These are phyloP conservation scores for Glyptemys insculpta DNA, from an alignment of 2,797 vertebrate species.

Conservation along the genomic window DNA sequence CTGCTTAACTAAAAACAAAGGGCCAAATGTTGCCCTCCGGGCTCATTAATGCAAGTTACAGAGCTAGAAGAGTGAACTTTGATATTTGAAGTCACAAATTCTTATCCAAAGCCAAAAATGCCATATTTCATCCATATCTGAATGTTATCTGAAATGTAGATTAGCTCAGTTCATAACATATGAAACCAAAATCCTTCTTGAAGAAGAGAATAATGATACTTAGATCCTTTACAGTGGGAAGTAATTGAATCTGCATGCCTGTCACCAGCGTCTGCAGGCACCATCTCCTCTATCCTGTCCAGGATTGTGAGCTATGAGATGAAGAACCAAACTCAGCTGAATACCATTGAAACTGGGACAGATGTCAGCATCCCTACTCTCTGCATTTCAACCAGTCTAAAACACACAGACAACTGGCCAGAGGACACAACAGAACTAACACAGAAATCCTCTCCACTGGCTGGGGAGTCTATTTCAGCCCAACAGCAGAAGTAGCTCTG, in stretches of 20 bases:
- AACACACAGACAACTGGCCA: background rate
- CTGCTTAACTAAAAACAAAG: conserved; percentile 30
- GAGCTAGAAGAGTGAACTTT: background rate
- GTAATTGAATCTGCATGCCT: no score
- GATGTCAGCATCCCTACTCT: background rate
- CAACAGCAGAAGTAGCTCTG: background rate
- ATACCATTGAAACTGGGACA: background rate
- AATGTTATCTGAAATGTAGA: background rate
- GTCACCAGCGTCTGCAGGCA: no score
- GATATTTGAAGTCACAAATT: background rate
- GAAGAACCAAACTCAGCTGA: background rate
- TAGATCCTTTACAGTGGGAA: background rate
- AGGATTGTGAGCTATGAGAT: background rate
- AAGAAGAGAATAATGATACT: background rate
- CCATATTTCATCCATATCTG: background rate
- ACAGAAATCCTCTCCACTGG: background rate
- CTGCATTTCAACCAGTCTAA: background rate
- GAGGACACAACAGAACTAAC: background rate
- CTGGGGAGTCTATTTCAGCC: background rate
- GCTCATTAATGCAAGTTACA: background rate
- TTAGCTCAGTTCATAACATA: background rate
- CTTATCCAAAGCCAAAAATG: background rate
- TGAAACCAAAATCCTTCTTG: background rate
- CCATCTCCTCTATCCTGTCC: background rate
- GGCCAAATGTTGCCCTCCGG: background rate